Evolutionary conservation across 1,140 invertebrate genomes (phyloP).

Genomic region (Lineus longissimus): DNA sequence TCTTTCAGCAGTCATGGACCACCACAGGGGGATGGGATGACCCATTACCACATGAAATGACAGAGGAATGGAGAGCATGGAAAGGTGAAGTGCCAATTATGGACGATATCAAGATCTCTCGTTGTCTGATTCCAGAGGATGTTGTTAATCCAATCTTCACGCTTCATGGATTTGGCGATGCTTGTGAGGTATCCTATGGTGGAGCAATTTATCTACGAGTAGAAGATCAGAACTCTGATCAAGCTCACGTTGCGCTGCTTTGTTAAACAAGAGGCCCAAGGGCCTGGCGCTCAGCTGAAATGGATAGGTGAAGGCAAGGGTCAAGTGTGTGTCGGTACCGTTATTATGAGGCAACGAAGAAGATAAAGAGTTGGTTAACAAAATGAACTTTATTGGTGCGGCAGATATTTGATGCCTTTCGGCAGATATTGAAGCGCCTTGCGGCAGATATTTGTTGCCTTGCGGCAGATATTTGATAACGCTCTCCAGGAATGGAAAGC

Average conservation of each 20-base stretch:
- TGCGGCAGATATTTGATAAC: too few species aligned
- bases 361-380: too few species aligned
- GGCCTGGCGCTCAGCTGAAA: too few species aligned
- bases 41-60: not conserved
- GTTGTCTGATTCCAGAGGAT: not conserved
- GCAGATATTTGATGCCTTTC: too few species aligned
- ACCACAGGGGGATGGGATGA: not conserved
- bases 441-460: too few species aligned
- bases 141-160: not conserved
- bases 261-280: too few species aligned
- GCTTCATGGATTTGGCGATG: not conserved
- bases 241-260: not conserved
- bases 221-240: not conserved
- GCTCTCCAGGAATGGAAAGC: too few species aligned
- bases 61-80: not conserved
- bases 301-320: too few species aligned
- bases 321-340: too few species aligned
- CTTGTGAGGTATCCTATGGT: slow-evolving; percentile 1
- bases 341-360: too few species aligned
- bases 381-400: too few species aligned
- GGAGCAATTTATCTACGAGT: not conserved
- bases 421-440: too few species aligned
- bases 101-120: not conserved
- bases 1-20: not conserved
- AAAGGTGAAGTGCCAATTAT: not conserved